phyloP scores from a whole-genome alignment of 2,797 vertebrate genomes.

The Falco concolor region DNA sequence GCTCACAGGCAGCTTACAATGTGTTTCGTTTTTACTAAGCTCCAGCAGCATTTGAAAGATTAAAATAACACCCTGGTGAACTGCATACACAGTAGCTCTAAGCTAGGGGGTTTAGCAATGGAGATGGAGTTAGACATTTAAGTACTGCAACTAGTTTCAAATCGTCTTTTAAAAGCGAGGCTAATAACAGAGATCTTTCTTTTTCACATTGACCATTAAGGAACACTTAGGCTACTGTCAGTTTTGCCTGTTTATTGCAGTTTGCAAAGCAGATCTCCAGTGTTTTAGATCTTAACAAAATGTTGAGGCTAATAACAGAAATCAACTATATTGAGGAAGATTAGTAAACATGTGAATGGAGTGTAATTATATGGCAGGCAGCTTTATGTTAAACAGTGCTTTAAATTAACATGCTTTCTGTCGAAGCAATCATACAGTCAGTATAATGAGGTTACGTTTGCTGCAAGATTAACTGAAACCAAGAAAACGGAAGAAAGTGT shows the following conservation, averaged over 20 bases:
- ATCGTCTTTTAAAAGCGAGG: not conserved
- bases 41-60: not conserved
- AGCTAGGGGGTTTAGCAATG: not conserved
- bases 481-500: conserved; percentile 29
- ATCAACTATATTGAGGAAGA: conserved; percentile 53
- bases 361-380: conserved; percentile 51
- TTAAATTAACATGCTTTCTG: conserved; percentile 43
- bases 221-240: not conserved
- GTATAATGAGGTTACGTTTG: conserved; percentile 41
- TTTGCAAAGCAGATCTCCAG: conserved; percentile 56
- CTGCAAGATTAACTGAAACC: conserved; percentile 35
- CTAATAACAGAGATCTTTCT: not conserved
- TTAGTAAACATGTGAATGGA: conserved; percentile 60
- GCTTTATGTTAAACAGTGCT: conserved; percentile 57
- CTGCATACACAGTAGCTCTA: not conserved
- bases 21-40: not conserved
- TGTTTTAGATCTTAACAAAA: conserved; percentile 43
- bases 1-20: not conserved
- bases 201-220: not conserved
- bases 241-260: conserved; percentile 46
- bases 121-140: not conserved
- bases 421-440: conserved; percentile 16
- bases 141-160: not conserved
- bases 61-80: not conserved
- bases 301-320: conserved; percentile 58